Evolutionary conservation across 2,113 vertebrate genomes (phyloP).

Genomic region (Oryzias curvinotus): DNA sequence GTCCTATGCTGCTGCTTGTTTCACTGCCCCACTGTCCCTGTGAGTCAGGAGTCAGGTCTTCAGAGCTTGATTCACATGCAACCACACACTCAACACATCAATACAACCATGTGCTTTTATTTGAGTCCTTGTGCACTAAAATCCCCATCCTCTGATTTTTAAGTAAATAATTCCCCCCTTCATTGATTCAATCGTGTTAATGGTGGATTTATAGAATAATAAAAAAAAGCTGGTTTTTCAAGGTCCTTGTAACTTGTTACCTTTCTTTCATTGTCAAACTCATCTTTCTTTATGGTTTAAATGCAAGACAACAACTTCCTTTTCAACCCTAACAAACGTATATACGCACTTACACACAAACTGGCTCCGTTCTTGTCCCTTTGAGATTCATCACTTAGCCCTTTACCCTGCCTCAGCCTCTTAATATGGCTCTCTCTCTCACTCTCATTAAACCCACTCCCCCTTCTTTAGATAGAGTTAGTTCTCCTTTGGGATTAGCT

Average conservation of each 20-base stretch:
- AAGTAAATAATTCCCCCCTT: constrained; percentile 15
- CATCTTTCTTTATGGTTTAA: constrained; percentile 5
- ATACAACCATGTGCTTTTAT: constrained; percentile 13
- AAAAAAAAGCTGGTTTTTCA: constrained; percentile 31
- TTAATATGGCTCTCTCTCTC: constrained; percentile 39
- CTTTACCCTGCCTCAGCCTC: constrained; percentile 34
- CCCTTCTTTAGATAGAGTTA: constrained; percentile 43
- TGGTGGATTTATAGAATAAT: constrained; percentile 51
- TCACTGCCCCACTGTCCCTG: constrained; percentile 77
- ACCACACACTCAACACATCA: constrained; percentile 12
- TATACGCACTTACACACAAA: constrained; percentile 3
- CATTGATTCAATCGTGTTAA: constrained; percentile 64
- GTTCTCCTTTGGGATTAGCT: constrained; percentile 46
- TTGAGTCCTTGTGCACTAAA: constrained; percentile 34
- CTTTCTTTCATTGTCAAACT: constrained; percentile 23
- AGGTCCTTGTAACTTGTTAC: constrained; percentile 35
- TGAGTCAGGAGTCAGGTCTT: constrained; percentile 76
- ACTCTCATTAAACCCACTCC: constrained; percentile 1
- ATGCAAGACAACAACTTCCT: background rate
- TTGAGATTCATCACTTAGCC: constrained; percentile 42
- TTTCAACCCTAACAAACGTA: background rate
- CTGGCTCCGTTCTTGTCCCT: constrained; percentile 23
- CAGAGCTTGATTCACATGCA: constrained; percentile 36
- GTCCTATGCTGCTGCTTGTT: constrained; percentile 73
- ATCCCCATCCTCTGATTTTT: constrained; percentile 18